Conservation (phyloP, 2,888 invertebrate genomes). For the Tenthredo notha region DNA sequence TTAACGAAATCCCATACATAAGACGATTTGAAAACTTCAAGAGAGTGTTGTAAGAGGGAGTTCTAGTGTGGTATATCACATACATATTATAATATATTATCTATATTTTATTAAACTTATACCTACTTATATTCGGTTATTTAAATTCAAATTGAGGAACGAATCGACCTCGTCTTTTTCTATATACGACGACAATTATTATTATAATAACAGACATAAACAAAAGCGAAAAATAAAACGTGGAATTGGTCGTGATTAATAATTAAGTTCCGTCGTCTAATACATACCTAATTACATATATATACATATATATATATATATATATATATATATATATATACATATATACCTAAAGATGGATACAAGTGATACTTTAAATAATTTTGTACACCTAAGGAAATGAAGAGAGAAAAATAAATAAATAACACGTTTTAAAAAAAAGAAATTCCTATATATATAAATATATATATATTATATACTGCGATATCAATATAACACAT, state of each 20-base stretch:
- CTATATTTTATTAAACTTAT: not conserved
- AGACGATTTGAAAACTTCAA: not conserved
- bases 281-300: not conserved
- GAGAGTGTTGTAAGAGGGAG: not conserved
- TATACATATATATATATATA: not conserved
- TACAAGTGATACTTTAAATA: conserved; percentile 55
- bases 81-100: not conserved
- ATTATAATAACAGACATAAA: not conserved
- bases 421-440: not conserved
- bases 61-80: not conserved
- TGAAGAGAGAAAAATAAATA: not conserved
- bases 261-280: conserved; percentile 17
- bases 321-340: not conserved
- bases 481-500: not conserved
- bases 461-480: not conserved
- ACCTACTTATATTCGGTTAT: not conserved
- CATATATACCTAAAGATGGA: conserved; percentile 20
- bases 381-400: conserved; percentile 22
- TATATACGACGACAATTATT: not conserved
- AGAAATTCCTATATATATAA: not conserved
- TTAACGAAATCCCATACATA: not conserved
- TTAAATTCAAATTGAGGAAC: not conserved
- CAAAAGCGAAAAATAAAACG: not conserved
- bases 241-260: conserved; percentile 14
- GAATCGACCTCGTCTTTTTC: not conserved